Conservation (phyloP, 2,888 invertebrate genomes). For the Nomada lathburiana region DNA sequence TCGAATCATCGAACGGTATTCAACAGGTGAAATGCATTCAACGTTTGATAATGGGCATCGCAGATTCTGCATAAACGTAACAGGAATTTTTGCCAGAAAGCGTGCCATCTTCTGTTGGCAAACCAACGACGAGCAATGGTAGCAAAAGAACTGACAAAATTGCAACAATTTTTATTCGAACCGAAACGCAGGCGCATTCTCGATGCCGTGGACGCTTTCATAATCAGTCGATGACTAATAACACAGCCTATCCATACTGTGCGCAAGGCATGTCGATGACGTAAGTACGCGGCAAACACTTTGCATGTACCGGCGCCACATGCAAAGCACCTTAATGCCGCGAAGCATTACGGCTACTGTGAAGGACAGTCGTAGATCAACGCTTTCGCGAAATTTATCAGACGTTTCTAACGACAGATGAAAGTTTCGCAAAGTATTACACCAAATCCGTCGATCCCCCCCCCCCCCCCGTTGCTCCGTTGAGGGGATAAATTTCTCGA, state of each 20-base stretch:
- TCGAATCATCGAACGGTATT: constrained; percentile 18
- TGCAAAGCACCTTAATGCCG: constrained; percentile 39
- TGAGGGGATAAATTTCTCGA: neutral
- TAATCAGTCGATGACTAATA: constrained; percentile 78
- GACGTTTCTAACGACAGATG: constrained; percentile 41
- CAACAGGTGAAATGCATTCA: constrained; percentile 51
- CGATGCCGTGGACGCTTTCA: constrained; percentile 64
- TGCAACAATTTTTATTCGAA: constrained; percentile 17
- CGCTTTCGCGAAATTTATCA: constrained; percentile 32
- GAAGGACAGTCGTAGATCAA: constrained; percentile 25
- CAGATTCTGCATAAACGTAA: constrained; percentile 38
- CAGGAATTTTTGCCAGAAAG: constrained; percentile 18
- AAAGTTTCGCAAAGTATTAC: constrained; percentile 24
- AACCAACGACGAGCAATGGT: neutral
- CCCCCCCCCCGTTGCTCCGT: neutral
- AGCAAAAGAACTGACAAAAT: neutral
- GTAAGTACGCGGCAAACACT: constrained; percentile 68
- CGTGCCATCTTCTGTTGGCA: neutral
- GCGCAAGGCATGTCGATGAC: constrained; percentile 82
- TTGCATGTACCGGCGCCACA: constrained; percentile 49
- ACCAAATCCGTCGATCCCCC: neutral
- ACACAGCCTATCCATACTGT: constrained; percentile 77
- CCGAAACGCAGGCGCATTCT: constrained; percentile 3
- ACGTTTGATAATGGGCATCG: constrained; percentile 44
- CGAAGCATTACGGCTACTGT: neutral